Conservation (phyloP, 2,113 vertebrate genomes). For the Oceanodroma tethys region DNA sequence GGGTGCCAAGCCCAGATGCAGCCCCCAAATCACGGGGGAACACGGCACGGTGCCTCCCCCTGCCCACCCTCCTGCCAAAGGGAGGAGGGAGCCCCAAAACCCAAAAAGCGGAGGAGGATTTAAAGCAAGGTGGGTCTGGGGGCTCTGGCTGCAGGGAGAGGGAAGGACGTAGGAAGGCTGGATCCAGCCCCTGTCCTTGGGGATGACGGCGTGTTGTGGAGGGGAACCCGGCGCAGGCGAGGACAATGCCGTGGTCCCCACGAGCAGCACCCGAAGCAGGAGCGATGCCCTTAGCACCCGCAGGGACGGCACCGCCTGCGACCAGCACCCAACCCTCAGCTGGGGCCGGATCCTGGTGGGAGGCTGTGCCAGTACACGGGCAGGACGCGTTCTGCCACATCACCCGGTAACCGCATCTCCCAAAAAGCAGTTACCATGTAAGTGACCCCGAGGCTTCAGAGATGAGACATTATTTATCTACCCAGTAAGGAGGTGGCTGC, state of each 20-base stretch:
- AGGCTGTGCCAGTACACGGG: rapidly evolving
- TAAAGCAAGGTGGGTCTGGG: background rate
- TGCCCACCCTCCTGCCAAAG: background rate
- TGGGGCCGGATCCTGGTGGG: background rate
- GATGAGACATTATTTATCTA: background rate
- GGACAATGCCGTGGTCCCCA: rapidly evolving
- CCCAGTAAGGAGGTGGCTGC: background rate
- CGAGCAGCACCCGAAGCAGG: background rate
- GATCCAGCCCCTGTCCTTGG: rapidly evolving
- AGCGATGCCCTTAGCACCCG: background rate
- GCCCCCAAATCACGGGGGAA: rapidly evolving
- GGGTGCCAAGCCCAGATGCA: background rate
- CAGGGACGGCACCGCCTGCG: background rate
- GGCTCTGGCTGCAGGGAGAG: background rate
- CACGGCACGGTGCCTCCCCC: rapidly evolving
- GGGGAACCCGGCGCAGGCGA: rapidly evolving
- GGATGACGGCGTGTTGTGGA: rapidly evolving
- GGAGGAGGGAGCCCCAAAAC: background rate
- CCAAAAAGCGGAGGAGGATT: background rate
- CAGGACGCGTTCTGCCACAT: background rate
- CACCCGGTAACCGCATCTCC: background rate
- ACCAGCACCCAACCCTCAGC: background rate
- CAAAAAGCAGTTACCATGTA: background rate
- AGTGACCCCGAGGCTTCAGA: background rate
- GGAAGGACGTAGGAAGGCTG: background rate